These are phyloP conservation scores for Nestor notabilis DNA, from an alignment of 2,113 vertebrate genomes.

Conservation along the genomic window DNA sequence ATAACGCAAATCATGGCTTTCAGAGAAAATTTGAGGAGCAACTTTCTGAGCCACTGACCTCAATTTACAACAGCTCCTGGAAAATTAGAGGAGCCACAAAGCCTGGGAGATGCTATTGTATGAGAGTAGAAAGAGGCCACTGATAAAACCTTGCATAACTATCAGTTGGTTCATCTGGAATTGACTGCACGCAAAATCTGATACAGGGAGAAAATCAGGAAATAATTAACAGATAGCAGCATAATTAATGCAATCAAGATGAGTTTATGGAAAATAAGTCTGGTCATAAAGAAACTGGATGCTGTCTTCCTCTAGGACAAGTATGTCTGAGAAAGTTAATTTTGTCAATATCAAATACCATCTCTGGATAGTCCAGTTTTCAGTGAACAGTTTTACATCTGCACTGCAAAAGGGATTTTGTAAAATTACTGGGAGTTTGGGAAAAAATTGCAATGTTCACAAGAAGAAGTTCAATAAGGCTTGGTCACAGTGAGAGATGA, in stretches of 20 bases:
- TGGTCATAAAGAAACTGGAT: neutral
- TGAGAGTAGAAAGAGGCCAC: neutral
- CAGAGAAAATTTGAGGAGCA: neutral
- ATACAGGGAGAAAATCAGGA: constrained; percentile 44
- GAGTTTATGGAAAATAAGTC: constrained; percentile 39
- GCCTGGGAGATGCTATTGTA: neutral
- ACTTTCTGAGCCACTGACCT: neutral
- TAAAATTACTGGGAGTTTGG: neutral
- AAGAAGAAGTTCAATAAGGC: neutral
- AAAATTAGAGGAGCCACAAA: neutral
- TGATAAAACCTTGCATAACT: neutral
- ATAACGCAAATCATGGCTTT: neutral
- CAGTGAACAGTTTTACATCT: neutral
- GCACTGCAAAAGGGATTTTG: neutral
- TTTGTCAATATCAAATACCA: neutral
- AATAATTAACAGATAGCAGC: constrained; percentile 55
- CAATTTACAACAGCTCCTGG: neutral
- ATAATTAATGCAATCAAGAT: constrained; percentile 61
- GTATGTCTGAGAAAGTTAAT: neutral
- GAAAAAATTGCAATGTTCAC: neutral
- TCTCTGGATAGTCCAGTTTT: neutral
- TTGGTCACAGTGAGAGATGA: neutral
- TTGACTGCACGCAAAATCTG: constrained; percentile 28
- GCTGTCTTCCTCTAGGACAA: constrained; percentile 1
- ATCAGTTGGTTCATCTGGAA: constrained; percentile 3